Evolutionary conservation across 2,797 vertebrate species (phyloP).

Genomic region (Dendrocincla tyrannina): DNA sequence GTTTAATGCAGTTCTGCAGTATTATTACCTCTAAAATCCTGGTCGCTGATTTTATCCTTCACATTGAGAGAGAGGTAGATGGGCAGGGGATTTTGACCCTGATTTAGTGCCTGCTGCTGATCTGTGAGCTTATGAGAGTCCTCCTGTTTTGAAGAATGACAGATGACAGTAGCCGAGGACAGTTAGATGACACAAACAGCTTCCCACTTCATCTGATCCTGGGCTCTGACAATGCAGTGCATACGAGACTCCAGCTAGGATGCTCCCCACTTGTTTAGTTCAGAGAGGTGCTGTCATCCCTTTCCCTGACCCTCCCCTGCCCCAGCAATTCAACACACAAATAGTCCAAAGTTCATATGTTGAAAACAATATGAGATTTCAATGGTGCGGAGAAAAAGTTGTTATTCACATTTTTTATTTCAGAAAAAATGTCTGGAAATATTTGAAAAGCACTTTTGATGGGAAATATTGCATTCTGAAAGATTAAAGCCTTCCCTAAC

Average conservation of each 20-base stretch:
- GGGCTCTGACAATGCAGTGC: neutral
- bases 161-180: conserved; percentile 1
- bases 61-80: conserved; percentile 83
- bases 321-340: neutral
- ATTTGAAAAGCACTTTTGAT: neutral
- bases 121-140: conserved; percentile 75
- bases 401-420: neutral
- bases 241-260: neutral
- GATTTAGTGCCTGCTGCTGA: conserved; percentile 75
- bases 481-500: neutral
- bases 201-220: neutral
- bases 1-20: neutral
- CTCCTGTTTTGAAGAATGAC: conserved; percentile 66
- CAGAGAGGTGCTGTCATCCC: neutral
- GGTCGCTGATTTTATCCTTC: conserved; percentile 78
- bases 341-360: neutral
- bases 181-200: neutral
- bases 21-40: conserved; percentile 81
- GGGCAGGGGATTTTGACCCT: conserved; percentile 81
- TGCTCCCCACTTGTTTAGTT: neutral
- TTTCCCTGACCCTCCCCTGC: neutral
- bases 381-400: neutral
- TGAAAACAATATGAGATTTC: neutral
- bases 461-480: neutral
- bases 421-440: neutral